Base-by-base conservation (phyloP, 1,140 invertebrate species). In the Drosophila equinoxialis region DNA sequence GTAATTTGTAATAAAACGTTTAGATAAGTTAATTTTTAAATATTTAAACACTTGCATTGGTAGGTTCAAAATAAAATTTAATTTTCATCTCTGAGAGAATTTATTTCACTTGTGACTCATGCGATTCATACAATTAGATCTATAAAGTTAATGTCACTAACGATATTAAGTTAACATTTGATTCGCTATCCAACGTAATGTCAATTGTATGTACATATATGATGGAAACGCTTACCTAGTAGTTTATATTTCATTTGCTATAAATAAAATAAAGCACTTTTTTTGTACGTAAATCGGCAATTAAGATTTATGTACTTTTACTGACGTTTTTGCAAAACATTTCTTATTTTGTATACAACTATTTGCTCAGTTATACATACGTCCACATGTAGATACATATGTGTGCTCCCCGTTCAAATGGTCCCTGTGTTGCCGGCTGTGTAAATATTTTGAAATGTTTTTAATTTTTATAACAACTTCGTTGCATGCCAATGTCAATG, bases 401-500 rank as follows among this genome's bases (percentile, higher is more conserved):
- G 45, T 48, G 23, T 48, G 45, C 45, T 48, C 17, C 2, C 45
- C 6, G 17, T 48, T 11, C 17, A 48, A 48, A 51, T 13, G 45
- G 8, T 17, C 45, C 17, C 17, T 51, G 45, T 23, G 37, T 39
- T 39, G 17, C 45, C 45, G 45, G 45, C 45, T 51, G 45, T 51
- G 45, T 51, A 51, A 51, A 51, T 20, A 51, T 51, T 51, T 51
- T 23, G 10, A 51, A 51, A 51, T 23, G 20, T 23, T 51, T 51
- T 51, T 51, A 11, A 23, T 23, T 51, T 51, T 48, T 51, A 23
- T 51, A 51, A 51, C 45, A 51, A 51, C 45, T 51, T 51, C 17
- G 45, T 51, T 20, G 45, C 17, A 51, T 51, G 45, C 45, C 45
- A 51, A 51, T 51, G 45, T 51, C 45, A 51, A 51, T 51, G 45